Percentiles rank a stretch among this genome's conserved stretches.
These are phyloP conservation scores for Podarcis lilfordi DNA, from an alignment of 2,797 vertebrate species.

Conservation along the genomic window DNA sequence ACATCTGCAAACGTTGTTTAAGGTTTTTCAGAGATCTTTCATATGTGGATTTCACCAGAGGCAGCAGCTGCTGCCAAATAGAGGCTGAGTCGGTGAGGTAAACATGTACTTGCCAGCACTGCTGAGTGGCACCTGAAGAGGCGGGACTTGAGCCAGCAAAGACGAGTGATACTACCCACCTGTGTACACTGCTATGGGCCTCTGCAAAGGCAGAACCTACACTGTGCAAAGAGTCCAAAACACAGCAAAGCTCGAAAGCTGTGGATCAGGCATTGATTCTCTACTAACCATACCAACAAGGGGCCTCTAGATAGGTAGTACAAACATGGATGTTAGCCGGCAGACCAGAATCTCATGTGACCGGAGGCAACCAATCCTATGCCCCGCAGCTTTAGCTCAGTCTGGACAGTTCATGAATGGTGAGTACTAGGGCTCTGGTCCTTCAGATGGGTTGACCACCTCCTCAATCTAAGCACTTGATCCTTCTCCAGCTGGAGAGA, in stretches of 20 bases:
- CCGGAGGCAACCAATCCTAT: not conserved
- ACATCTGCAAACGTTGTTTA: slow-evolving; percentile 56
- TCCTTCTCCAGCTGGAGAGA: too few species aligned
- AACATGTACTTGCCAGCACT: not conserved
- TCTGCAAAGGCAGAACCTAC: not conserved
- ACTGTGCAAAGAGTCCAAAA: not conserved
- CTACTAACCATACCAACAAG: not conserved
- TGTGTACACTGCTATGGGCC: not conserved
- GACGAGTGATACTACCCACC: not conserved
- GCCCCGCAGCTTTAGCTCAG: not conserved
- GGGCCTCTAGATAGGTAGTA: too few species aligned
- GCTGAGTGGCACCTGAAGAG: not conserved
- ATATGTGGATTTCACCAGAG: slow-evolving; percentile 42
- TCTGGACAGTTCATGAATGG: not conserved
- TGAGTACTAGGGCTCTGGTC: not conserved
- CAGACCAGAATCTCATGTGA: not conserved
- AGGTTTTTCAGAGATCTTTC: slow-evolving; percentile 49
- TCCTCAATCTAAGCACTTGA: not conserved
- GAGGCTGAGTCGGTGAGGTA: not conserved
- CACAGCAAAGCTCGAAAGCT: not conserved
- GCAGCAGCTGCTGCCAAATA: not conserved
- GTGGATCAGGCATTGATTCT: not conserved
- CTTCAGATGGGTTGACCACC: not conserved
- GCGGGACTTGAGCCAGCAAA: slow-evolving; percentile 1
- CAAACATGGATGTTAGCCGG: not conserved